Evolutionary conservation across 2,797 vertebrate species (phyloP), one percentile per base, ranked within the genome.

Genomic region (Phataginus tricuspis): DNA sequence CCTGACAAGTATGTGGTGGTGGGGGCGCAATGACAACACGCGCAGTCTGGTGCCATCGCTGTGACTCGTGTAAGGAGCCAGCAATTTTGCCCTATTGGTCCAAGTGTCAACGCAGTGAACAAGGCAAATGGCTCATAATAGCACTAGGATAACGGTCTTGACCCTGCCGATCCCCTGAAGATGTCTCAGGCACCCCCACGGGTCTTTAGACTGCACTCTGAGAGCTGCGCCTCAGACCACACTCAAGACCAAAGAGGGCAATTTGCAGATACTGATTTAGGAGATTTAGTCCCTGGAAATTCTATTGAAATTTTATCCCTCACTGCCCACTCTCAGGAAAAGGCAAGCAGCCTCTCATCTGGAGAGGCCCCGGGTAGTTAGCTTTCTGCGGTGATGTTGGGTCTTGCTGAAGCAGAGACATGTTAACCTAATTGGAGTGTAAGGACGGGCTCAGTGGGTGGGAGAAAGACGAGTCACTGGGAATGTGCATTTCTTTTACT

Each of bases 391-490:
- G 27, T 74, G 31, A 69, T 27, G 37, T 2, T 72, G 71, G 42
- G 12, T 80, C 77, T 95, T 68, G 7, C 51, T 82, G 92, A 61
- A 80, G 61, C 95, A 90, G 49, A 68, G 25, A 34, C 55, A 31
- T 42, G 57, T 37, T 95, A 11, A 89, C 89, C 39, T 80, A 90
- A 94, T 27, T 83, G 90, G 49, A 71, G 64, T 18, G 75, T 85
- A 95, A 96, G n/a, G 39, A 95, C 85, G 82, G 78, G 78, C 89
- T 69, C 79, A 42, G 83, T 29, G 13, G 83, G 42, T 31, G 53
- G 53, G 83, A 85, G 53, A 82, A 69, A 23, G 53, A 79, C 88
- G 25, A 91, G 15, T 75, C 64, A 72, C 27, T n/a, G 59, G 49
- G 37, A 80, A 87, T 86, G 82, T 78, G 55, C 34, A 74, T 82